phyloP scores from a whole-genome alignment of 2,888 invertebrate species.

The Agrotis clavis region DNA sequence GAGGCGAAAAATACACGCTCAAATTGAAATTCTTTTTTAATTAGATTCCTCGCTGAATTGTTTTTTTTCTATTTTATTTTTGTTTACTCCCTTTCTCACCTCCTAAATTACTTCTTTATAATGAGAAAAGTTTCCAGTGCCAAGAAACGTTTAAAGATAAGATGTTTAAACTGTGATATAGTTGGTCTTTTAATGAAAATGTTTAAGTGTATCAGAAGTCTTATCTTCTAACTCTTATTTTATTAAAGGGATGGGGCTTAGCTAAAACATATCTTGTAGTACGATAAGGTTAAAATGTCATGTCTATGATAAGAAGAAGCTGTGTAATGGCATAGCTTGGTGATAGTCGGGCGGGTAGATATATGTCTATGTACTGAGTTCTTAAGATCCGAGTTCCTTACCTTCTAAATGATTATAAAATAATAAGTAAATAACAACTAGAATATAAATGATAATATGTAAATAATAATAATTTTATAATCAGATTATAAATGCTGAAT shows the following conservation, averaged over 20 bases:
- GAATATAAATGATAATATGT: too few relatives aligned
- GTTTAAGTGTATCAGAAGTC: conserved; percentile 56
- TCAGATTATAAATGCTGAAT: too few relatives aligned
- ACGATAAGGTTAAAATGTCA: conserved; percentile 33
- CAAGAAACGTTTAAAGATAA: conserved; percentile 60
- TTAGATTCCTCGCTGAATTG: conserved; percentile 77
- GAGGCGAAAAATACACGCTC: conserved; percentile 66
- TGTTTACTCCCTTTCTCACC: conserved; percentile 75
- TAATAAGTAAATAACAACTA: too few relatives aligned
- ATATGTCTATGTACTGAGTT: too few relatives aligned
- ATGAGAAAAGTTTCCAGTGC: conserved; percentile 81
- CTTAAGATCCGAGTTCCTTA: not conserved
- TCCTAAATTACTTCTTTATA: conserved; percentile 78
- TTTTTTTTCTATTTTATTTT: conserved; percentile 72
- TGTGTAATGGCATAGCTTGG: conserved; percentile 6
- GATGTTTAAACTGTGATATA: conserved; percentile 68
- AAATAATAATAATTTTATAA: too few relatives aligned
- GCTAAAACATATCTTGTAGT: too few relatives aligned
- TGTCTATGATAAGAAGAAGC: conserved; percentile 23
- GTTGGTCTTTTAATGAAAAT: conserved; percentile 59
- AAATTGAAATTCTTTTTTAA: conserved; percentile 77
- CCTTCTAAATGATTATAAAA: too few relatives aligned
- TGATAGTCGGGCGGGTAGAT: not conserved
- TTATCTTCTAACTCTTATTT: conserved; percentile 52
- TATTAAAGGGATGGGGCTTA: conserved; percentile 46